Conservation (phyloP, 2,888 invertebrate species). For the Endotricha flammealis region DNA sequence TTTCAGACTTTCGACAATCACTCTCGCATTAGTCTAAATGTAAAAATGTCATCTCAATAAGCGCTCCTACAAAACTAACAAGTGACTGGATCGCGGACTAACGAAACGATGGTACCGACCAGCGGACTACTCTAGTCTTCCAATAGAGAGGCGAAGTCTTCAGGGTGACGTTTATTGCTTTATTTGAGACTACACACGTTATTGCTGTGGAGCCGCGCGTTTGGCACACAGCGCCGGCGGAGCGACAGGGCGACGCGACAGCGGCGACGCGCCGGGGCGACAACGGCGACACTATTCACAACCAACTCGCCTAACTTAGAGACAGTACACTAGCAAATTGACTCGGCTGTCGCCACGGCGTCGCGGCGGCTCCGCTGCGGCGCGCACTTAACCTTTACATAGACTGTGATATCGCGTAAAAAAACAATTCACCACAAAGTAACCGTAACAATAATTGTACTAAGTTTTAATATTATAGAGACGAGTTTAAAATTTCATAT, state of each 20-base stretch:
- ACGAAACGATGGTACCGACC: background rate
- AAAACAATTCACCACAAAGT: constrained; percentile 23
- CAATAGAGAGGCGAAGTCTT: constrained; percentile 14
- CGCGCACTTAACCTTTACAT: too few relatives aligned
- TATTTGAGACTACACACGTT: constrained; percentile 37
- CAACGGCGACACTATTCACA: constrained; percentile 56
- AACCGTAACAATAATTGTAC: constrained; percentile 66
- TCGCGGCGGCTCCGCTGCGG: too few relatives aligned
- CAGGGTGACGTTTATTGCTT: constrained; percentile 38
- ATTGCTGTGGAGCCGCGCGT: constrained; percentile 51
- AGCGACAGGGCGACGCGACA: constrained; percentile 7
- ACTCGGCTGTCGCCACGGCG: background rate
- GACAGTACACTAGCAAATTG: background rate
- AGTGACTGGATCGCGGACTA: background rate
- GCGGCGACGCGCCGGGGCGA: constrained; percentile 21
- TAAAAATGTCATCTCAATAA: background rate
- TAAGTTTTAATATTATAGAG: constrained; percentile 59
- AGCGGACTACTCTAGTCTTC: background rate
- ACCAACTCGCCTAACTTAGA: too few relatives aligned
- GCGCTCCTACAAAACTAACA: background rate
- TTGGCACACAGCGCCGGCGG: constrained; percentile 51
- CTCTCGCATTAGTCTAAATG: too few relatives aligned
- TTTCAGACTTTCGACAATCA: background rate
- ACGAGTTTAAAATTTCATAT: constrained; percentile 65
- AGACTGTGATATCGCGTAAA: constrained; percentile 7